Percentiles rank a stretch among this genome's conserved stretches.
Evolutionary conservation across 2,888 invertebrate genomes (phyloP).

Genomic region (Apamea crenata): DNA sequence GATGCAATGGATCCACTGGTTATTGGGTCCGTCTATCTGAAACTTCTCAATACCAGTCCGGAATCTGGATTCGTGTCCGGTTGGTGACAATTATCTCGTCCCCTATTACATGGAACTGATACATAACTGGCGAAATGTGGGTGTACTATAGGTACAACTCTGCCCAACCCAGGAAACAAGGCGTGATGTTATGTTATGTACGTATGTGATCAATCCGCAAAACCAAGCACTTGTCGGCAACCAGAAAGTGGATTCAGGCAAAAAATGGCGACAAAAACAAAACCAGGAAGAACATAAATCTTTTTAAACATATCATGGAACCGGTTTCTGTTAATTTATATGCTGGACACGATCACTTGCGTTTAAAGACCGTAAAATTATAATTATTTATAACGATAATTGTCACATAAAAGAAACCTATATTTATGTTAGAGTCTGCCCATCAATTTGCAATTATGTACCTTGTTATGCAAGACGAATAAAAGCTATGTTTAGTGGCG

Average conservation of each 20-base stretch:
- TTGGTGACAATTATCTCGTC: no score
- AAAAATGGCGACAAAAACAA: conserved; percentile 50
- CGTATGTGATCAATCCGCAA: conserved; percentile 2
- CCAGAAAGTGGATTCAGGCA: conserved; percentile 43
- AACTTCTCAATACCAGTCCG: no score
- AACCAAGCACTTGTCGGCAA: conserved; percentile 8
- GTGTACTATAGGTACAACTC: no score
- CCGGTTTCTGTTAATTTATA: conserved; percentile 53
- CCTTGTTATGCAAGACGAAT: conserved; percentile 53
- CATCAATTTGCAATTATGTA: conserved; percentile 58
- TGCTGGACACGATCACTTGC: conserved; percentile 46
- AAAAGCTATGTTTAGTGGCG: conserved; percentile 24
- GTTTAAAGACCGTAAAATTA: conserved; percentile 57
- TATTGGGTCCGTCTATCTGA: no score
- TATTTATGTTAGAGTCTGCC: conserved; percentile 53
- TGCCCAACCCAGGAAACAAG: no score
- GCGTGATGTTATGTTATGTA: neutral
- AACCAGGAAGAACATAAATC: conserved; percentile 59
- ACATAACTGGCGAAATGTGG: no score
- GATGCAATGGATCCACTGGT: no score
- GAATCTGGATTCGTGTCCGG: no score
- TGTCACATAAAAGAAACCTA: conserved; percentile 56
- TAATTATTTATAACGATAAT: conserved; percentile 56
- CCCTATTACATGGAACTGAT: no score
- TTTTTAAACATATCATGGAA: conserved; percentile 50